Evolutionary conservation across 2,888 invertebrate species (phyloP).

Genomic region (Adineta ricciae): DNA sequence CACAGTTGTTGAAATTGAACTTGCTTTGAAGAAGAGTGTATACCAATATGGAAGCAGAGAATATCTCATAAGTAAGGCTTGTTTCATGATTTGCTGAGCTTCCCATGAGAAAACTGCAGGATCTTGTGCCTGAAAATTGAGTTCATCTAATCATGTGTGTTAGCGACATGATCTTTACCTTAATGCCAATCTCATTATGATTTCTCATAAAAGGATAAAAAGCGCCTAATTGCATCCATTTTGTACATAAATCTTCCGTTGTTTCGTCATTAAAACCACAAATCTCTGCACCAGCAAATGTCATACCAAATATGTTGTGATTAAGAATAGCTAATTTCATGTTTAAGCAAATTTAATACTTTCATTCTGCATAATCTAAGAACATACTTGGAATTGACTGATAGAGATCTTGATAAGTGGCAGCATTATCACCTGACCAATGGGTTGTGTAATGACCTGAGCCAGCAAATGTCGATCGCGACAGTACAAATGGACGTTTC

Average conservation of each 20-base stretch:
- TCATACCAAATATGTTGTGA: slow-evolving; percentile 44
- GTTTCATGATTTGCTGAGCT: slow-evolving; percentile 50
- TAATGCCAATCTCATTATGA: slow-evolving; percentile 49
- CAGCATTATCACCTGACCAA: slow-evolving; percentile 46
- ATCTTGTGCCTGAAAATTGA: slow-evolving; percentile 29
- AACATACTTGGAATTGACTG: slow-evolving; percentile 56
- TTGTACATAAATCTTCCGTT: slow-evolving; percentile 37
- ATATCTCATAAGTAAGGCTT: slow-evolving; percentile 47
- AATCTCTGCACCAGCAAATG: slow-evolving; percentile 47
- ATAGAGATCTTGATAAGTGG: slow-evolving; percentile 56
- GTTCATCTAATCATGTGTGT: background rate
- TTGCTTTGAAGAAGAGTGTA: slow-evolving; percentile 16
- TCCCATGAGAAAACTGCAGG: slow-evolving; percentile 25
- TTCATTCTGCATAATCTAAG: background rate
- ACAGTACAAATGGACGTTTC: slow-evolving; percentile 36
- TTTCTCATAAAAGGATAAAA: slow-evolving; percentile 37
- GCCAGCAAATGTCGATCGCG: slow-evolving; percentile 42
- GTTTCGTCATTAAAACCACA: slow-evolving; percentile 45
- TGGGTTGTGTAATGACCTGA: slow-evolving; percentile 43
- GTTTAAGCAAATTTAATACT: slow-evolving; percentile 9
- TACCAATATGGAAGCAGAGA: slow-evolving; percentile 11
- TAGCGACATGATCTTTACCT: too few species aligned
- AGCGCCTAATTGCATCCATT: slow-evolving; percentile 41
- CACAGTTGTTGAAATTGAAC: slow-evolving; percentile 18
- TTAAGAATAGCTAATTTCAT: slow-evolving; percentile 37